These are phyloP conservation scores for Lepidothrix coronata DNA, from an alignment of 2,113 vertebrate species.

Conservation along the genomic window DNA sequence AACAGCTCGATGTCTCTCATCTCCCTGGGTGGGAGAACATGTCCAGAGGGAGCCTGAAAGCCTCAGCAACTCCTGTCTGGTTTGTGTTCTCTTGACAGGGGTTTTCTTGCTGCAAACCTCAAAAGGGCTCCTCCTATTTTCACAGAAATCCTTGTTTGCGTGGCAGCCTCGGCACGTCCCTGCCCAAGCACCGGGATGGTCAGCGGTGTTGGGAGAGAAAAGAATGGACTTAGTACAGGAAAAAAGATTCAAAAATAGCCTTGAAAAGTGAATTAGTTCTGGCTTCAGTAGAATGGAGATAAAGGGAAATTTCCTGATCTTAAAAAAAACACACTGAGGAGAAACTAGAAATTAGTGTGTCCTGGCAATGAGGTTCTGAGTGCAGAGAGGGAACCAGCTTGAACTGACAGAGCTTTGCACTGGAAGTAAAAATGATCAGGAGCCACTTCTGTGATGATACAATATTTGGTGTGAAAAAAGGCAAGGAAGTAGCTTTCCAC, in stretches of 20 bases:
- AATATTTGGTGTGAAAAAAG: not conserved
- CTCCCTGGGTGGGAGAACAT: not conserved
- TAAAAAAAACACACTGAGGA: not conserved
- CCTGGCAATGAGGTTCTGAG: not conserved
- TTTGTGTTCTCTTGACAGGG: not conserved
- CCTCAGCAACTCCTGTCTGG: not conserved
- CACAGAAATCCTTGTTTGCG: not conserved
- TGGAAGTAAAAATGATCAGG: not conserved
- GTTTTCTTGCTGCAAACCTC: not conserved
- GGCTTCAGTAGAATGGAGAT: not conserved
- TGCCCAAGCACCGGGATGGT: not conserved
- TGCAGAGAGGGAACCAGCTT: not conserved
- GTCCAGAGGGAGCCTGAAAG: not conserved
- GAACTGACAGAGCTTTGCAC: not conserved
- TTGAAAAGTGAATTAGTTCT: not conserved
- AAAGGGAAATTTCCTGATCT: not conserved
- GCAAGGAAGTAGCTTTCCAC: not conserved
- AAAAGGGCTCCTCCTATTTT: not conserved
- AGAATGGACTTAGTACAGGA: not conserved
- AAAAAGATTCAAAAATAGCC: not conserved
- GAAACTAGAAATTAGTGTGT: not conserved
- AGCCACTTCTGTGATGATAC: not conserved
- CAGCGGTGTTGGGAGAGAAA: not conserved
- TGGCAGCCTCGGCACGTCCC: not conserved
- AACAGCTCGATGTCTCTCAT: not conserved